phyloP scores from a whole-genome alignment of 2,113 vertebrate genomes.

The Peromyscus polionotus region DNA sequence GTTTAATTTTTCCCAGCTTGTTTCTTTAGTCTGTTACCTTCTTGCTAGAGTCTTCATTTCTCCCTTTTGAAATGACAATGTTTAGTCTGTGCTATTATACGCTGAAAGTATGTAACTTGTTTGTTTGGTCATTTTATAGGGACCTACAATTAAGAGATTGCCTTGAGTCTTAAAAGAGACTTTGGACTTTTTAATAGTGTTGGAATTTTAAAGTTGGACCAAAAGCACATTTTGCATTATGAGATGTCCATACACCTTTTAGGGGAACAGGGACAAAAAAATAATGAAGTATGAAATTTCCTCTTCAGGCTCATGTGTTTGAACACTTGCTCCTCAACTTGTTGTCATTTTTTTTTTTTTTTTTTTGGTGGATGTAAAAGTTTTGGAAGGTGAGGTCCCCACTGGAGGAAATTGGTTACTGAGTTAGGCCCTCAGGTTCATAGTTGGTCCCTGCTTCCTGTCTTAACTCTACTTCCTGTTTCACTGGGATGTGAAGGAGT shows the following conservation, averaged over 20 bases:
- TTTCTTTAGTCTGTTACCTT: background rate
- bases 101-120: background rate
- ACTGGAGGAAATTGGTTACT: background rate
- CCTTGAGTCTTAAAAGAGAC: background rate
- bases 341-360: background rate
- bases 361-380: background rate
- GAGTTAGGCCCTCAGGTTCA: too few species aligned
- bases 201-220: background rate
- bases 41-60: background rate
- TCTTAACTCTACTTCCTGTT: background rate
- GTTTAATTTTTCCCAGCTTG: background rate
- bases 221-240: background rate
- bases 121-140: background rate
- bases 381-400: background rate
- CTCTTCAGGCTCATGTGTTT: background rate
- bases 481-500: background rate
- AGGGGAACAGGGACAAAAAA: background rate
- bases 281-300: background rate
- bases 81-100: background rate
- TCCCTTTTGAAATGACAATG: background rate
- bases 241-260: background rate
- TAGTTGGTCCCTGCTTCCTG: background rate
- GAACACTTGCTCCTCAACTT: background rate
- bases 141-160: background rate
- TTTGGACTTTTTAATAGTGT: background rate